Conservation (phyloP, 2,113 vertebrate species). For the Jacana jacana region DNA sequence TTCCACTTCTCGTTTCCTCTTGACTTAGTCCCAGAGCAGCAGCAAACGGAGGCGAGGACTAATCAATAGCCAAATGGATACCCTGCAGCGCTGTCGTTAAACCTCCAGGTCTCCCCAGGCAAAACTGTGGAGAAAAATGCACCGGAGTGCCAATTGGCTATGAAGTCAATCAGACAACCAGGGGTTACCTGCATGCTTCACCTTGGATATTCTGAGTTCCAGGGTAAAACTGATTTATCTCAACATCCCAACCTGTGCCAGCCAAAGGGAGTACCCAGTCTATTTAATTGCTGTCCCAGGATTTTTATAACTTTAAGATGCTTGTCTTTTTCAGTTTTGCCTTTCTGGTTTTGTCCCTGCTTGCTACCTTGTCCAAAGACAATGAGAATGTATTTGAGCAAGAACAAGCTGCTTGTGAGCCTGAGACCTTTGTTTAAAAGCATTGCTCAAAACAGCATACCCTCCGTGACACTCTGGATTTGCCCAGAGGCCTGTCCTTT, state of each 20-base stretch:
- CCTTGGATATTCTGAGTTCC: rapidly evolving
- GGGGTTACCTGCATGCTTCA: rapidly evolving
- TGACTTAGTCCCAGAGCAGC: neutral
- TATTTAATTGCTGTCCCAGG: neutral
- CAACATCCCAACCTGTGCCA: neutral
- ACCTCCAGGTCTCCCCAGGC: neutral
- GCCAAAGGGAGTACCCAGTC: neutral
- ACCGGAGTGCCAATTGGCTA: rapidly evolving
- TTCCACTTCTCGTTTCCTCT: neutral
- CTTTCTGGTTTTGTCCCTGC: neutral
- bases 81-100: rapidly evolving
- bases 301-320: neutral
- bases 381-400: neutral
- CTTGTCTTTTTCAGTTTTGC: neutral
- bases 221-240: no score
- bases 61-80: rapidly evolving
- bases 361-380: neutral
- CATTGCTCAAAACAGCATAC: neutral
- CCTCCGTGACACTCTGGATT: neutral
- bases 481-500: neutral
- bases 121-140: neutral
- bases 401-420: neutral
- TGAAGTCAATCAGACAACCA: rapidly evolving
- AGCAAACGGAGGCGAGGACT: no score
- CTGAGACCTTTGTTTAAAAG: neutral